Conservation (phyloP, 2,113 vertebrate species). For the Zapornia atra region DNA sequence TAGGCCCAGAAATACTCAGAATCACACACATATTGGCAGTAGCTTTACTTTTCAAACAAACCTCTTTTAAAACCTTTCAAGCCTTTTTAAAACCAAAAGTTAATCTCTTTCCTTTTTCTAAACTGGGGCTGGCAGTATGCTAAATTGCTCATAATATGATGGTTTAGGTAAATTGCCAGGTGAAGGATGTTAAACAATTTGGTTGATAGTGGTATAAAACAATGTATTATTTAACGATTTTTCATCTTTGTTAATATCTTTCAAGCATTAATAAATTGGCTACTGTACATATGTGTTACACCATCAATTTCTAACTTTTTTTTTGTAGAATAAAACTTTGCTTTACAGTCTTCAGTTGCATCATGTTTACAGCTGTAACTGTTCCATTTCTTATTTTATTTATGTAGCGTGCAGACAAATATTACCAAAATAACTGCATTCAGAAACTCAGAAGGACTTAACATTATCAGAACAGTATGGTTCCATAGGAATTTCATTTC, state of each 20-base stretch:
- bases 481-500: background rate
- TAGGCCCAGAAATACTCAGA: background rate
- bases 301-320: conserved; percentile 27
- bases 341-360: conserved; percentile 23
- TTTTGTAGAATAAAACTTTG: conserved; percentile 42
- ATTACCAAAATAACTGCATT: background rate
- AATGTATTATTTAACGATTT: background rate
- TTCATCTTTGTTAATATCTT: conserved; percentile 11
- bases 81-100: background rate
- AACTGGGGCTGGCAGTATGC: background rate
- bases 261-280: conserved; percentile 42
- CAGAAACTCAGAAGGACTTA: background rate
- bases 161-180: background rate
- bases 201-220: background rate
- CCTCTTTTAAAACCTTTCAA: background rate
- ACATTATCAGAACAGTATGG: background rate
- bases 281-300: conserved; percentile 46
- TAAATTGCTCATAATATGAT: background rate
- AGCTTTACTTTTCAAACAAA: background rate
- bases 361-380: background rate
- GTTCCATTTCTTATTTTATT: background rate
- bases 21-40: conserved; percentile 49
- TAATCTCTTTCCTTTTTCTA: background rate
- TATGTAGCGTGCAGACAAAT: background rate
- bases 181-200: background rate